phyloP scores from a whole-genome alignment of 2,113 vertebrate genomes.

The Phainopepla nitens region DNA sequence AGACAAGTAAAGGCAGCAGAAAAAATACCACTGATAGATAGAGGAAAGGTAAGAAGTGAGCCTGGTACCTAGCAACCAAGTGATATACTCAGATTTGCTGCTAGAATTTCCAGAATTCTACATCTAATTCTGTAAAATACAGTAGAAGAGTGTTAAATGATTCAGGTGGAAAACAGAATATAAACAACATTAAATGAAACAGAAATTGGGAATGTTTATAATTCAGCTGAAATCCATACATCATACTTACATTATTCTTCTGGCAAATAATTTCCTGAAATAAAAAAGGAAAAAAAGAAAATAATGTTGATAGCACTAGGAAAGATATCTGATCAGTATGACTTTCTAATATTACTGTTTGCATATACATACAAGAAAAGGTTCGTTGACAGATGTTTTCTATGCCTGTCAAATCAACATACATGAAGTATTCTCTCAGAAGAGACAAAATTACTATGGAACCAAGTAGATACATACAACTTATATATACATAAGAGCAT shows the following conservation, averaged over 20 bases:
- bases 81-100: not conserved
- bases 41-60: not conserved
- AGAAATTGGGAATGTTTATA: not conserved
- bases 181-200: not conserved
- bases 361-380: not conserved
- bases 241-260: conserved; percentile 96
- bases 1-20: not conserved
- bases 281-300: not conserved
- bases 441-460: not conserved
- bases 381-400: not conserved
- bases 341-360: not conserved
- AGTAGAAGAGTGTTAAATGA: not conserved
- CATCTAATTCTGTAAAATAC: not conserved
- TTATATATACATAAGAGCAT: not conserved
- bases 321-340: not conserved
- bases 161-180: not conserved
- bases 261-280: conserved; percentile 95
- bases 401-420: not conserved
- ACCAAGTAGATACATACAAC: not conserved
- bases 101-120: conserved; percentile 5
- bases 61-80: conserved; percentile 41
- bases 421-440: not conserved
- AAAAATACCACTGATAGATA: not conserved
- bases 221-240: not conserved
- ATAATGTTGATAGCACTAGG: not conserved